Evolutionary conservation across 2,888 invertebrate species (phyloP).

Genomic region (Nematopogon swammerdamellus): DNA sequence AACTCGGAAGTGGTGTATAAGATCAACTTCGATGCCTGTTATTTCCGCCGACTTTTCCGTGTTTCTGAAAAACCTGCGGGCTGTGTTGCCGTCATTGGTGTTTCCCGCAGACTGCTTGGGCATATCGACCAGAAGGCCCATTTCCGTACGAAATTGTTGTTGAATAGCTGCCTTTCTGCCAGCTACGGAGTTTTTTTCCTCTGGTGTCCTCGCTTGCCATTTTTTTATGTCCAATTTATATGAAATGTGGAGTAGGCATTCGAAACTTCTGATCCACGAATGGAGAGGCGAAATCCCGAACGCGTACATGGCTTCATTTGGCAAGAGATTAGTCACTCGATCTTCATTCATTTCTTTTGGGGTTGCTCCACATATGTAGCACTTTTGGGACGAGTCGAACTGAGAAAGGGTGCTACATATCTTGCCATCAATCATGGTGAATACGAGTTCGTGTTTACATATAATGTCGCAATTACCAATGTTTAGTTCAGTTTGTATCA

Average conservation of each 20-base stretch:
- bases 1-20: no score
- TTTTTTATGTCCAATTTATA: conserved; percentile 5
- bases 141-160: no score
- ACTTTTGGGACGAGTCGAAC: conserved; percentile 10
- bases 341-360: conserved; percentile 13
- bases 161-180: no score
- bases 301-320: conserved; percentile 9
- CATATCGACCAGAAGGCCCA: no score
- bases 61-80: no score
- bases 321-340: conserved; percentile 8
- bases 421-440: conserved; percentile 15
- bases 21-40: no score
- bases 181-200: no score
- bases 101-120: no score
- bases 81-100: no score
- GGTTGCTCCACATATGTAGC: conserved; percentile 11
- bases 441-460: conserved; percentile 8
- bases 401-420: conserved; percentile 12
- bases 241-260: conserved; percentile 15
- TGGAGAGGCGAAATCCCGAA: conserved; percentile 15
- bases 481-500: conserved; percentile 6
- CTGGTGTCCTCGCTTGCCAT: no score
- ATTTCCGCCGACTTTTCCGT: no score
- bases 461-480: no score
- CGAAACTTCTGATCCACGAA: conserved; percentile 16